phyloP scores from a whole-genome alignment of 2,113 vertebrate genomes.

The Anguilla japonica region DNA sequence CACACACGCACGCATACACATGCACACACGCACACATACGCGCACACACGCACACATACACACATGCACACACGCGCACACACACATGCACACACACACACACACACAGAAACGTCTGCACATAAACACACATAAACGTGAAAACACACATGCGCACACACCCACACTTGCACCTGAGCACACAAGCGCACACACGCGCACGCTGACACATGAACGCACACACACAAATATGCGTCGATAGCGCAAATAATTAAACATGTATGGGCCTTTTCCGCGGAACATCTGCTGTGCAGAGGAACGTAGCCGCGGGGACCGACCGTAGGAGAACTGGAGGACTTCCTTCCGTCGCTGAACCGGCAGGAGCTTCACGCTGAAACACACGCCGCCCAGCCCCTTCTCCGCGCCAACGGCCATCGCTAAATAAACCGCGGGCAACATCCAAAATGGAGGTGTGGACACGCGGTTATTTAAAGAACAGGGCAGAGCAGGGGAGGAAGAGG shows the following conservation, averaged over 20 bases:
- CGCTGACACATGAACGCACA: not conserved
- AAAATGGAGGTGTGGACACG: not conserved
- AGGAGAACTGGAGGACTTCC: slow-evolving; percentile 74
- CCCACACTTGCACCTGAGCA: not conserved
- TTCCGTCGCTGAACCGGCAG: slow-evolving; percentile 60
- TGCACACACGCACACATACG: not conserved
- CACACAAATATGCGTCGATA: slow-evolving; percentile 65
- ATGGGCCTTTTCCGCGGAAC: slow-evolving; percentile 76
- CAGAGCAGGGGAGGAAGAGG: not conserved
- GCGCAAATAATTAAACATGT: slow-evolving; percentile 84
- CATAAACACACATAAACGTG: not conserved
- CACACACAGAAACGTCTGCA: not conserved
- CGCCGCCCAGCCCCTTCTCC: not conserved
- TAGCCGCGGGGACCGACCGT: slow-evolving; percentile 69
- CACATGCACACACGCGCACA: not conserved
- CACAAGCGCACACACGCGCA: not conserved
- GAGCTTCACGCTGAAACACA: slow-evolving; percentile 34
- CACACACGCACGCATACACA: not conserved
- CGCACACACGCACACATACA: not conserved
- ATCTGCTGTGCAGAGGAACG: slow-evolving; percentile 72
- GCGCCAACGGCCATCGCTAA: not conserved
- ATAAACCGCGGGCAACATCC: not conserved
- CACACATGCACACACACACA: not conserved
- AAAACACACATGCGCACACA: not conserved
- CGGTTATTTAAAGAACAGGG: not conserved